These are phyloP conservation scores for Thaumatotibia leucotreta DNA, from an alignment of 1,140 invertebrate species.

Conservation along the genomic window DNA sequence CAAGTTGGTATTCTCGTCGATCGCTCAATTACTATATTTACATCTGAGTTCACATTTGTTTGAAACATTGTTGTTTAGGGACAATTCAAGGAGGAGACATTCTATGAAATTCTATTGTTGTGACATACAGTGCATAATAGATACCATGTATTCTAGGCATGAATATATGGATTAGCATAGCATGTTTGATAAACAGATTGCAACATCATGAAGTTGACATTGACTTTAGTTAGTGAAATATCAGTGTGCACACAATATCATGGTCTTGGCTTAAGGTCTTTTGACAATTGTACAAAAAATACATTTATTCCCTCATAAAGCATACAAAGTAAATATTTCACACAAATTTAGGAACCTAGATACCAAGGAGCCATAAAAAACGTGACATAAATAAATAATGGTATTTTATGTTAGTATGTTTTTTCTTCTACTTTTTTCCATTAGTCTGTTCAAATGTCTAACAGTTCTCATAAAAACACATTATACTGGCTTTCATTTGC, in stretches of 20 bases:
- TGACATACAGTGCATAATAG: background rate
- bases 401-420: too few relatives aligned
- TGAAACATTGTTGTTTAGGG: background rate
- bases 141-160: background rate
- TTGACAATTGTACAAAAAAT: too few relatives aligned
- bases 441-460: too few relatives aligned
- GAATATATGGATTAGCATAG: background rate
- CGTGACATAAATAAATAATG: too few relatives aligned
- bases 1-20: background rate
- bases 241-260: background rate
- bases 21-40: background rate
- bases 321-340: too few relatives aligned
- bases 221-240: background rate
- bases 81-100: background rate
- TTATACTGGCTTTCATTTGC: too few relatives aligned
- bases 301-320: too few relatives aligned
- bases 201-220: slow-evolving; percentile 6
- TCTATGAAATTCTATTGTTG: slow-evolving; percentile 18
- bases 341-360: too few relatives aligned
- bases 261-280: background rate
- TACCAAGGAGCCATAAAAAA: too few relatives aligned
- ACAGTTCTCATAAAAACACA: too few relatives aligned
- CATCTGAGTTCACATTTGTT: background rate
- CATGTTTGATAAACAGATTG: background rate
- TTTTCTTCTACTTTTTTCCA: too few relatives aligned